Evolutionary conservation across 2,888 invertebrate genomes (phyloP), one percentile per base, ranked within the genome.

Genomic region (Elmis aenea): DNA sequence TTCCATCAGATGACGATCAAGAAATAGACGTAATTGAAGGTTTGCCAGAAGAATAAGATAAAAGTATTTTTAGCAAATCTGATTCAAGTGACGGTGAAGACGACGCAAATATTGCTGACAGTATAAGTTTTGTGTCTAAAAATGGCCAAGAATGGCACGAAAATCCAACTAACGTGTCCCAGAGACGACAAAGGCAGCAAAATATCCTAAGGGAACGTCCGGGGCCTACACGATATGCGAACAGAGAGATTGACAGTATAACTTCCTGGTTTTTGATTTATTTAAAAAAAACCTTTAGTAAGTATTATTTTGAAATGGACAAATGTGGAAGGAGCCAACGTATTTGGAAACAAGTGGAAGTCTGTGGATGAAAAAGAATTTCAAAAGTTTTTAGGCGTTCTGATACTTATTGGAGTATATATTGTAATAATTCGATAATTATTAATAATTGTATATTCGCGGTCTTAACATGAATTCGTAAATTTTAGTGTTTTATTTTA

Each of bases 161-260:
- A 33, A 26, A 25, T 33, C 26, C 33, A 12, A 12, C 14, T 9
- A 26, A 33, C 11, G 5, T 11, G 9, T 12, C 16, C 3, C 13
- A 33, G 6, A 26, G 33, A 5, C 33, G 25, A 33, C 4, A 26
- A 33, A n/a, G 8, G 3, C 26, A 26, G 25, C 25, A 26, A 5
- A 33, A 25, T 26, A 26, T 36, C 30, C 24, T 36, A 15, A 23
- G 36, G 10, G 13, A 36, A 31, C n/a, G n/a, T n/a, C n/a, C 28
- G 28, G 21, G 34, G 21, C 34, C 34, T 34, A 34, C 27, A 28
- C 34, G 6, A 34, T 28, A 27, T 9, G 34, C 18, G 6, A 26
- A 12, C 4, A 4, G 20, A 28, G 21, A 28, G 22, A 3, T 28
- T 27, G n/a, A n/a, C n/a, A n/a, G n/a, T n/a, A n/a, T n/a, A n/a